Evolutionary conservation across 2,113 vertebrate species (phyloP).

Genomic region (Mesembrinibis cayennensis): DNA sequence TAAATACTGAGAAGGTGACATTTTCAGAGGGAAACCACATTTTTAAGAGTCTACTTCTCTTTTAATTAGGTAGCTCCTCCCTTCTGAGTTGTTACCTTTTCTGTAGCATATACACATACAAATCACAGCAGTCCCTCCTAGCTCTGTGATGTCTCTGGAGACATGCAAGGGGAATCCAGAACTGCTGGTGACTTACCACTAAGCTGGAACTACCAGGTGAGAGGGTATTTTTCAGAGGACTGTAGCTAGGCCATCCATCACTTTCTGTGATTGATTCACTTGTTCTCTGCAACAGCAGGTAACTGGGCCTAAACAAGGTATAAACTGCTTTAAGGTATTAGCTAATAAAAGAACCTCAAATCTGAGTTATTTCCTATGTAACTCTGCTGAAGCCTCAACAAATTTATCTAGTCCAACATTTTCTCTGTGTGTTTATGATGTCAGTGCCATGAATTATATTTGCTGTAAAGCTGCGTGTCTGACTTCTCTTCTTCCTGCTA

Average conservation of each 20-base stretch:
- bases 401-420: background rate
- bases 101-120: background rate
- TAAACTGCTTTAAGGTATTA: background rate
- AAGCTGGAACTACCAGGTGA: background rate
- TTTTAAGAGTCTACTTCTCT: background rate
- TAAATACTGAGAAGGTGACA: background rate
- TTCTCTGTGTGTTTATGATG: background rate
- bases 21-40: background rate
- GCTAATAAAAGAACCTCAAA: background rate
- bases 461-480: background rate
- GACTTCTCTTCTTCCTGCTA: background rate
- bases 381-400: background rate
- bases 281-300: background rate
- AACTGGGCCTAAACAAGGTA: background rate
- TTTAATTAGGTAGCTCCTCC: background rate
- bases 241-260: background rate
- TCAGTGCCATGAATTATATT: background rate
- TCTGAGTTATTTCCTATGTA: background rate
- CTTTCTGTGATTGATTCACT: background rate
- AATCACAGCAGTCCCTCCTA: background rate
- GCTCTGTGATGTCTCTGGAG: background rate
- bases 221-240: background rate
- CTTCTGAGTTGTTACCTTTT: background rate
- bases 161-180: background rate
- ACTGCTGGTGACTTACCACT: background rate